Conservation (phyloP, 2,797 vertebrate genomes). For the Sebastiscus tertius region DNA sequence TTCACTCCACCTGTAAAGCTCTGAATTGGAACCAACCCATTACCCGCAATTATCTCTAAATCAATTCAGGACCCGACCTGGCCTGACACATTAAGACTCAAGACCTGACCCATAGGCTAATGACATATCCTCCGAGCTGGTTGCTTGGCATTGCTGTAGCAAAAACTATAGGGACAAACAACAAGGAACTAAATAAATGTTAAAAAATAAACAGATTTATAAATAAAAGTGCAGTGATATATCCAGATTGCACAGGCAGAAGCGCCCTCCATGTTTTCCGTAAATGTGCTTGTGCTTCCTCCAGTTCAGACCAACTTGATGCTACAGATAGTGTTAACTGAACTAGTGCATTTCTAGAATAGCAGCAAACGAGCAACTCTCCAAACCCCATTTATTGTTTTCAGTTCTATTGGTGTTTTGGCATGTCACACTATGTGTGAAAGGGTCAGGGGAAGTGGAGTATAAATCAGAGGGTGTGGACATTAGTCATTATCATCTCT, state of each 20-base stretch:
- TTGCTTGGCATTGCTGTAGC: not conserved
- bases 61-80: not conserved
- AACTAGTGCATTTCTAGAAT: not conserved
- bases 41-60: not conserved
- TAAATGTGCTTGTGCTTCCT: not conserved
- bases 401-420: not conserved
- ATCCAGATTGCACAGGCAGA: not conserved
- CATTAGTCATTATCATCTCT: not conserved
- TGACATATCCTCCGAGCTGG: not conserved
- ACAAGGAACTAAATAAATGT: not conserved
- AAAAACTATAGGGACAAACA: not conserved
- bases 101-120: not conserved
- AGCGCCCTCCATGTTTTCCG: not conserved
- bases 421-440: no score
- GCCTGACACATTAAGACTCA: not conserved
- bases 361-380: no score
- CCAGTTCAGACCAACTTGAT: not conserved
- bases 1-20: not conserved
- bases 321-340: not conserved
- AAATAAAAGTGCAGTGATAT: not conserved
- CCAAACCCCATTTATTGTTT: not conserved
- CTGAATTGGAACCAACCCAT: not conserved
- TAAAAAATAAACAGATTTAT: not conserved
- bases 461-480: not conserved
- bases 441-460: not conserved